A percentile compares a stretch with the other conserved stretches of the same genome.
Conservation (phyloP, 2,113 vertebrate genomes). For the Oreotrochilus melanogaster region DNA sequence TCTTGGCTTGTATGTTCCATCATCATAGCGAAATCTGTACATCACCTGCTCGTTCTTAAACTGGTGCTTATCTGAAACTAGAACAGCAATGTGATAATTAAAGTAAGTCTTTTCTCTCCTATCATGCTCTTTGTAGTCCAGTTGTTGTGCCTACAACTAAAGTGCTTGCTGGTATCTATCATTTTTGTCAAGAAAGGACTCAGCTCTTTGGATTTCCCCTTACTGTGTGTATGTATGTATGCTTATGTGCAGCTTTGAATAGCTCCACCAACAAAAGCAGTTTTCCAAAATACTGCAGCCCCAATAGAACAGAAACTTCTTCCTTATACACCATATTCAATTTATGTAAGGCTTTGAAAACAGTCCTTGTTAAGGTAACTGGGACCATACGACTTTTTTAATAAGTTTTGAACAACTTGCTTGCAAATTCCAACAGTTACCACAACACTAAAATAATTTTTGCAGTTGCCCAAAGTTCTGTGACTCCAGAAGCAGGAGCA, state of each 20-base stretch:
- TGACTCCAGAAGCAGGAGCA: not conserved
- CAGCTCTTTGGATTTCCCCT: not conserved
- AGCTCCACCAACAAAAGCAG: not conserved
- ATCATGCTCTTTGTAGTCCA: not conserved
- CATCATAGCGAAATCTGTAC: constrained; percentile 97
- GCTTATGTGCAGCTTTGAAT: not conserved
- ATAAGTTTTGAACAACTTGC: not conserved
- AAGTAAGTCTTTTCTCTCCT: not conserved
- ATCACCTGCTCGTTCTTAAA: constrained; percentile 98
- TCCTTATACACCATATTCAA: not conserved
- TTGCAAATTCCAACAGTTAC: not conserved
- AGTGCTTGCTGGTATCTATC: not conserved
- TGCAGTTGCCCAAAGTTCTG: not conserved
- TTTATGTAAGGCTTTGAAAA: not conserved
- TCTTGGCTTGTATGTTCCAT: constrained; percentile 96
- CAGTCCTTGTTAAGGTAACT: not conserved
- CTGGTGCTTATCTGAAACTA: constrained; percentile 98
- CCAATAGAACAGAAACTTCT: not conserved
- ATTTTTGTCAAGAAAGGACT: not conserved
- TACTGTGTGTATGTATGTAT: not conserved
- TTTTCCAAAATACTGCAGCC: not conserved
- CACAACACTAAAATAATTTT: not conserved
- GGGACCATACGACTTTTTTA: not conserved
- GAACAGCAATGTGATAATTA: not conserved
- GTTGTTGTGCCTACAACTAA: not conserved